Conservation (phyloP, 1,140 invertebrate genomes). For the Ostrea edulis region DNA sequence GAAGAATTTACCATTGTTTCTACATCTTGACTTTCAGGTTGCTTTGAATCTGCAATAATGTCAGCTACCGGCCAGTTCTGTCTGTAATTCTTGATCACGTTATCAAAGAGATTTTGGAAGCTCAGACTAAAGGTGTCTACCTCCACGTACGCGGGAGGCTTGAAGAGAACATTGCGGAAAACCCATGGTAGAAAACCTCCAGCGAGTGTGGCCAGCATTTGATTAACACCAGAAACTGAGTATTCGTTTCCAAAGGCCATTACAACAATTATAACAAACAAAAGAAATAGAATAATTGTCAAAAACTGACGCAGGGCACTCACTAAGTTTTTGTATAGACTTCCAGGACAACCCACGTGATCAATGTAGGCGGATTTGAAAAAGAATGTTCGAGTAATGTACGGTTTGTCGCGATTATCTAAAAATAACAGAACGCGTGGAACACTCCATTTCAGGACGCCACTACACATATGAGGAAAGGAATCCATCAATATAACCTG, state of each 20-base stretch:
- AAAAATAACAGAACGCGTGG: constrained; percentile 65
- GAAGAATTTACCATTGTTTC: not conserved
- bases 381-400: constrained; percentile 68
- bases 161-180: constrained; percentile 65
- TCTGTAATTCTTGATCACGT: constrained; percentile 58
- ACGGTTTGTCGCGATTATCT: constrained; percentile 64
- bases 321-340: constrained; percentile 55
- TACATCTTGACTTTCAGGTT: not conserved
- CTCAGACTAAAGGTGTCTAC: constrained; percentile 65
- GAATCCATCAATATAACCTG: not conserved
- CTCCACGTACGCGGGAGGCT: constrained; percentile 39
- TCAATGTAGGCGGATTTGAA: constrained; percentile 58
- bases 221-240: constrained; percentile 67
- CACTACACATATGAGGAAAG: not conserved
- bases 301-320: constrained; percentile 58
- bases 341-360: constrained; percentile 65
- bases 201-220: constrained; percentile 68
- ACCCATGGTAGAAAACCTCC: constrained; percentile 71
- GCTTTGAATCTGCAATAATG: constrained; percentile 40
- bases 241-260: constrained; percentile 70
- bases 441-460: constrained; percentile 56
- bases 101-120: constrained; percentile 64
- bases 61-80: constrained; percentile 70
- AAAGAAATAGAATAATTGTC: constrained; percentile 65
- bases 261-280: constrained; percentile 69